These are phyloP conservation scores for Dromococcyx pavoninus DNA, from an alignment of 2,797 vertebrate genomes.

Conservation along the genomic window DNA sequence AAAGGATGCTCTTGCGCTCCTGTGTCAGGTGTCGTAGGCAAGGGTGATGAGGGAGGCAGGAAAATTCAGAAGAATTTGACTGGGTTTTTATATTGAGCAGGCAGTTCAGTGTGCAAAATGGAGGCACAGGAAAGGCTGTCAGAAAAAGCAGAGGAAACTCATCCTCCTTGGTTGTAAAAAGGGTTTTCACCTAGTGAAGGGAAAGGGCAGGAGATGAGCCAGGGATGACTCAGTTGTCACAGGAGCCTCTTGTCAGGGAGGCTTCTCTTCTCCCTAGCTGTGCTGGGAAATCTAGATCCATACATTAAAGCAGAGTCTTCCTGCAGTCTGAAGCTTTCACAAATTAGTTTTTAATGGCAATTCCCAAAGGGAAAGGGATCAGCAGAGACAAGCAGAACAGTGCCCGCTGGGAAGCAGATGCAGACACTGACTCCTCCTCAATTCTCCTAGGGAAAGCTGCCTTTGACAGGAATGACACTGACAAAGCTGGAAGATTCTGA, in stretches of 20 bases:
- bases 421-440: conserved; percentile 33
- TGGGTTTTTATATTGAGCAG: not conserved
- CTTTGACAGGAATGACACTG: conserved; percentile 86
- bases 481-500: conserved; percentile 88
- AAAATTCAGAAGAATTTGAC: not conserved
- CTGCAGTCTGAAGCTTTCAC: not conserved
- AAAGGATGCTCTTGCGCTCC: not conserved
- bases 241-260: not conserved
- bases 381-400: not conserved
- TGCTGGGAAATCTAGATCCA: conserved; percentile 22
- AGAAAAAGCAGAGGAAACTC: not conserved
- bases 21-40: not conserved
- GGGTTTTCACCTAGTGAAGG: not conserved
- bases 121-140: not conserved
- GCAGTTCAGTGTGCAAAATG: not conserved
- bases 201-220: not conserved
- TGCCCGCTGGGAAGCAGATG: not conserved
- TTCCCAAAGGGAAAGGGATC: conserved; percentile 30
- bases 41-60: not conserved
- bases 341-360: not conserved
- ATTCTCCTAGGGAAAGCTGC: conserved; percentile 84
- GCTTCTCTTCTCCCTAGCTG: not conserved
- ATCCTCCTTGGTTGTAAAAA: not conserved
- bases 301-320: not conserved
- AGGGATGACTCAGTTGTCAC: not conserved